A percentile compares a stretch with the other conserved stretches of the same genome.
phyloP scores from a whole-genome alignment of 2,888 invertebrate genomes.

The Trichopoda pennipes region DNA sequence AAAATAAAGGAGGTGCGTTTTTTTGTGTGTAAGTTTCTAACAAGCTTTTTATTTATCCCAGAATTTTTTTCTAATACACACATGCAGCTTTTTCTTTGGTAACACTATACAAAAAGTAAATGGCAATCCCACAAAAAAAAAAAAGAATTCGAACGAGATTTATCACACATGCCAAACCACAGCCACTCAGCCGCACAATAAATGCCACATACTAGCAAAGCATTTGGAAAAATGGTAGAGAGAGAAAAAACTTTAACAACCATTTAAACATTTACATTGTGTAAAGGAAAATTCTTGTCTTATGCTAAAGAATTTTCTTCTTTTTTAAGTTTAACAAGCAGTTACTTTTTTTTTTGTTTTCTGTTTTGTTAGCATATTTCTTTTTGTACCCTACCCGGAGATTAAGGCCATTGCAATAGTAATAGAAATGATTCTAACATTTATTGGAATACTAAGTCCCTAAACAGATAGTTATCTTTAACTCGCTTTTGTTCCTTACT shows the following conservation, averaged over 20 bases:
- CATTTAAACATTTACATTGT: conserved; percentile 62
- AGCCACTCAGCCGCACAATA: conserved; percentile 65
- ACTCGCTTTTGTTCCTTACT: no score
- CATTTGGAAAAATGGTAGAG: conserved; percentile 14
- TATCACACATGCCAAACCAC: conserved; percentile 71
- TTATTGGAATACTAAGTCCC: no score
- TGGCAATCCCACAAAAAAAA: conserved; percentile 58
- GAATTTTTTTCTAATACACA: conserved; percentile 65
- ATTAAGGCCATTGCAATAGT: background rate
- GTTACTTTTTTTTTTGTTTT: conserved; percentile 64
- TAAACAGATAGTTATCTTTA: no score
- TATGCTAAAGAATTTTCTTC: conserved; percentile 52
- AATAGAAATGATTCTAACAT: no score
- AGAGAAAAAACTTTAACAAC: conserved; percentile 50
- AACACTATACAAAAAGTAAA: conserved; percentile 30
- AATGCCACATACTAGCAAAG: conserved; percentile 23
- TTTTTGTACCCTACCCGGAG: conserved; percentile 24
- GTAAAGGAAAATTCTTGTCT: conserved; percentile 50
- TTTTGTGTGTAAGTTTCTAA: conserved; percentile 60
- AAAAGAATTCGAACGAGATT: conserved; percentile 71
- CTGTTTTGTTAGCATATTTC: conserved; percentile 25
- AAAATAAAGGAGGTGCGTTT: conserved; percentile 55
- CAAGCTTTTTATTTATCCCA: conserved; percentile 71
- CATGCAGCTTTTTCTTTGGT: conserved; percentile 28
- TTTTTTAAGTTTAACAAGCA: conserved; percentile 62